These are phyloP conservation scores for Drepana falcataria DNA, from an alignment of 2,888 invertebrate species.

Conservation along the genomic window DNA sequence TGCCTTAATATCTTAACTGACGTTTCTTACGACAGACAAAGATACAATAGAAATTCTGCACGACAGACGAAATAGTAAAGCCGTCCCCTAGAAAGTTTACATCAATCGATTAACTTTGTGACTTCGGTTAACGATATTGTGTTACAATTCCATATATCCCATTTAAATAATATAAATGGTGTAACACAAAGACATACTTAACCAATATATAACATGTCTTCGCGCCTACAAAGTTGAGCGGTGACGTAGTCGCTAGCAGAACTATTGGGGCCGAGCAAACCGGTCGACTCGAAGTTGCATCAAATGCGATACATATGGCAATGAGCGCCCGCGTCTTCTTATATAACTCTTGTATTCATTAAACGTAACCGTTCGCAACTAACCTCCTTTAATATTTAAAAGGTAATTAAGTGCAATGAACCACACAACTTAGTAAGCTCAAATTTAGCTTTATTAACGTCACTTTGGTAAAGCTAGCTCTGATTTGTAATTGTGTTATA, in stretches of 20 bases:
- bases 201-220: conserved; percentile 7
- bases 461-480: not conserved
- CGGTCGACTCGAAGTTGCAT: conserved; percentile 61
- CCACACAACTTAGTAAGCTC: not conserved
- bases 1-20: no score
- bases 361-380: conserved; percentile 11
- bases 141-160: not conserved
- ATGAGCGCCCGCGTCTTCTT: conserved; percentile 34
- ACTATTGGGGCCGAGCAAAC: conserved; percentile 57
- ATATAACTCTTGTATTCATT: conserved; percentile 36
- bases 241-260: conserved; percentile 39
- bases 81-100: not conserved
- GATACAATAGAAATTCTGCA: no score
- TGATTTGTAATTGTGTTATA: not conserved
- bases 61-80: not conserved
- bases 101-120: not conserved
- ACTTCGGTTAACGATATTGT: not conserved
- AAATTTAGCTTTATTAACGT: not conserved
- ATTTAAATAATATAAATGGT: not conserved
- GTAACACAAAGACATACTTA: not conserved
- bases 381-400: conserved; percentile 10
- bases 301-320: conserved; percentile 53
- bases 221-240: conserved; percentile 29
- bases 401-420: not conserved
- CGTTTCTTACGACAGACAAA: no score